Conservation (phyloP, 2,888 invertebrate genomes). For the Portevinia maculata region DNA sequence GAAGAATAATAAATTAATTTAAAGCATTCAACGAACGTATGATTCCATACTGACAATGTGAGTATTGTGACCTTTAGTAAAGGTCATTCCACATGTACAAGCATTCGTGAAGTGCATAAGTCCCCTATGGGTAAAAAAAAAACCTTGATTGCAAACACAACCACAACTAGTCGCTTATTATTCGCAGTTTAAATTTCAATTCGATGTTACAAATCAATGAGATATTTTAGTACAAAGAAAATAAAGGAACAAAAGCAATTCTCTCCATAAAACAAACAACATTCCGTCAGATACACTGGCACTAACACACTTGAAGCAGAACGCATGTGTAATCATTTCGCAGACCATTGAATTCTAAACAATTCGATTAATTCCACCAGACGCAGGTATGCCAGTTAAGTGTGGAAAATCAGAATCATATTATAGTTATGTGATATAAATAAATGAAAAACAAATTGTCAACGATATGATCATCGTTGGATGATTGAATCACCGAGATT, state of each 20-base stretch:
- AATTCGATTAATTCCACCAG: conserved; percentile 23
- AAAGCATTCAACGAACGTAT: not conserved
- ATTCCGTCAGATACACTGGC: conserved; percentile 6
- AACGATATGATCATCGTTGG: conserved; percentile 33
- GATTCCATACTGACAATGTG: not conserved
- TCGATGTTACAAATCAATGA: conserved; percentile 39
- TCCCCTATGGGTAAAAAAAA: not conserved
- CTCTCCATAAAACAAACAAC: not conserved
- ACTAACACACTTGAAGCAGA: conserved; percentile 14
- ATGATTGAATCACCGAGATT: conserved; percentile 47
- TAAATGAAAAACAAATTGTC: conserved; percentile 16
- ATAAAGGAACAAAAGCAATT: not conserved
- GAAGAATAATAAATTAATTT: not conserved
- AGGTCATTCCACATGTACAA: too few species aligned
- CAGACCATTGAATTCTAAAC: conserved; percentile 28
- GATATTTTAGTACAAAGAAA: not conserved
- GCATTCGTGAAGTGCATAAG: not conserved
- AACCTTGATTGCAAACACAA: conserved; percentile 26
- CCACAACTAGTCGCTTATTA: conserved; percentile 34
- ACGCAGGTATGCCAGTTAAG: conserved; percentile 1
- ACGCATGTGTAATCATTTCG: conserved; percentile 4
- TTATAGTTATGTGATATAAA: conserved; percentile 10
- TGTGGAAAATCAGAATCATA: not conserved
- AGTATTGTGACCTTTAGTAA: too few species aligned
- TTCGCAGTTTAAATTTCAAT: conserved; percentile 54